Evolutionary conservation across 1,140 invertebrate genomes (phyloP).

Genomic region (Chionoecetes opilio): DNA sequence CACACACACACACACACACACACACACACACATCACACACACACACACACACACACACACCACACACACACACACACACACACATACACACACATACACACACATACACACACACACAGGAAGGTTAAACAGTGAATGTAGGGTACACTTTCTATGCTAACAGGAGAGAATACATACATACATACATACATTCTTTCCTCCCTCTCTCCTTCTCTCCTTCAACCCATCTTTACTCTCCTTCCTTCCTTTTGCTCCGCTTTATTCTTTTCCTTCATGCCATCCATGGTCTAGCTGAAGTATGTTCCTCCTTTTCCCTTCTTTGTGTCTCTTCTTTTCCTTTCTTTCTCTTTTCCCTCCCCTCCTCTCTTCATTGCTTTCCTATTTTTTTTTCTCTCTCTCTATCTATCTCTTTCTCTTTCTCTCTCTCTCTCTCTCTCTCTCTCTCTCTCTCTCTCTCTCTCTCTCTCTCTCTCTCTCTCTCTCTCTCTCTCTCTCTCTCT

Average conservation of each 20-base stretch:
- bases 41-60: conserved; percentile 19
- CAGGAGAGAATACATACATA: neutral
- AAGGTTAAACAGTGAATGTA: neutral
- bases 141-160: neutral
- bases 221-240: neutral
- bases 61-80: conserved; percentile 25
- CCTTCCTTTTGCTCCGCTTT: neutral
- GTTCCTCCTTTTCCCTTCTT: neutral
- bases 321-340: neutral
- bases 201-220: neutral
- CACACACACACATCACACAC: neutral
- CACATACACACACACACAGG: neutral
- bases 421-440: too few relatives aligned
- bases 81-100: neutral
- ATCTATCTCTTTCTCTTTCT: neutral
- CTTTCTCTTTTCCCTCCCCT: neutral
- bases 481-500: too few relatives aligned
- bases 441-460: neutral
- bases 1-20: too few relatives aligned
- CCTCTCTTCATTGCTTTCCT: neutral
- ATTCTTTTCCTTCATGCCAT: neutral
- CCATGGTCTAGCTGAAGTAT: neutral
- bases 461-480: neutral
- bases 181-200: neutral
- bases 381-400: neutral